Base-by-base conservation (phyloP, 2,113 vertebrate species). In the Phrynosoma blainvillii region DNA sequence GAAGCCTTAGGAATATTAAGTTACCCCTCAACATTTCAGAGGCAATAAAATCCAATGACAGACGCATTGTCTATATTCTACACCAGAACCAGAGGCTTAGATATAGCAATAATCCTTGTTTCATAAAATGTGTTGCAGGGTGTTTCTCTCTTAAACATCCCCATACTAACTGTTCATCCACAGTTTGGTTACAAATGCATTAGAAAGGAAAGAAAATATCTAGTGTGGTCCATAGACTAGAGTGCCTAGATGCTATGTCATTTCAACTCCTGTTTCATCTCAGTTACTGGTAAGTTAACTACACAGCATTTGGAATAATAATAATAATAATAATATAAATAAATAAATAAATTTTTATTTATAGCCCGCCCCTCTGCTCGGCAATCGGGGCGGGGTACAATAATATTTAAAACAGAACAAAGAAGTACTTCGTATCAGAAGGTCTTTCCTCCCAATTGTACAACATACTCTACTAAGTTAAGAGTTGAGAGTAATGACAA, bases 21-120 rank as follows among this genome's bases (percentile, higher is more conserved):
- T 36, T 36, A 1, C 36, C 36, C 36, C 36, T 36, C 36, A 47
- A 47, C 92, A 81, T 95, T 92, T 95, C 88, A 94, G 95, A 96
- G 91, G 87, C 78, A 84, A 91, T 92, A 95, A 94, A 93, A 86
- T 82, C 92, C 95, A 88, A 91, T 91, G 93, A 93, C 84, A 18
- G 11, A 8, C n/a, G 5, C 62, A 77, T 89, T 82, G 71, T 89
- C 42, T 94, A 75, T 82, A 59, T 70, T 5, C 7, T 3, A 47
- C 23, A 42, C 16, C 52, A 59, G n/a, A 27, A 71, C 32, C 25
- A 4, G 18, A 75, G 13, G n/a, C 52, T 36, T 36, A 59, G n/a
- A 40, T 14, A 16, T 1, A n/a, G 42, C 40, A 82, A 20, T 47
- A 66, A 82, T 30, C 42, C 68, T 18, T 30, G 25, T 71, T 71